Conservation (phyloP, 1,140 invertebrate genomes). For the Fopius arisanus region DNA sequence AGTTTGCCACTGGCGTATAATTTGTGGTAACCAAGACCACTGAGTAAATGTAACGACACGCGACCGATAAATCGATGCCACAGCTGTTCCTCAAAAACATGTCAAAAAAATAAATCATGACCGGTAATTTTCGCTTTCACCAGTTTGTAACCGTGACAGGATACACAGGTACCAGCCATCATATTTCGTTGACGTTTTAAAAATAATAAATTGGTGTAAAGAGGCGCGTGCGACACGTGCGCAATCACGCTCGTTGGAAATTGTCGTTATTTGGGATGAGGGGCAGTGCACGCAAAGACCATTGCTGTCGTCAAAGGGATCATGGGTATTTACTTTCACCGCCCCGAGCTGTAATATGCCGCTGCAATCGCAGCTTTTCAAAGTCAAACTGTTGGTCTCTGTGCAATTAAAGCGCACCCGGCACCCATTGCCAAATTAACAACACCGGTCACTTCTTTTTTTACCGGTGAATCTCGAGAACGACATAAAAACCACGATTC, state of each 20-base stretch:
- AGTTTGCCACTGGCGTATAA: not conserved
- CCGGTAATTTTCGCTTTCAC: slow-evolving; percentile 35
- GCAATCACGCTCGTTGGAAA: slow-evolving; percentile 33
- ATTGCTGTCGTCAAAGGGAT: slow-evolving; percentile 1
- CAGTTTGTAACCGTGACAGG: not conserved
- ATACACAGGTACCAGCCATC: not conserved
- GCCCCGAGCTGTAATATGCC: not conserved
- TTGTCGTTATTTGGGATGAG: slow-evolving; percentile 26
- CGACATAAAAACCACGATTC: not conserved
- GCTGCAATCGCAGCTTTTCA: slow-evolving; percentile 5
- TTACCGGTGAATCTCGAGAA: not conserved
- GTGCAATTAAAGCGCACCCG: slow-evolving; percentile 6
- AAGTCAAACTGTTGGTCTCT: not conserved
- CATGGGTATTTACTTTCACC: slow-evolving; percentile 5
- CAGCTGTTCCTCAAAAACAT: not conserved
- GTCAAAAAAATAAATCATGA: not conserved
- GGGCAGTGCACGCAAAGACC: not conserved
- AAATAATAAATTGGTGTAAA: slow-evolving; percentile 14
- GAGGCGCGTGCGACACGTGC: slow-evolving; percentile 39
- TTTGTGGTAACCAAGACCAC: not conserved
- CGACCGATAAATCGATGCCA: slow-evolving; percentile 13
- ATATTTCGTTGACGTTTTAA: slow-evolving; percentile 10
- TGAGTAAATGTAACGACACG: slow-evolving; percentile 6
- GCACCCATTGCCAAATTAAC: slow-evolving; percentile 1
- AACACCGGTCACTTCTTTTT: not conserved